Evolutionary conservation across 2,888 invertebrate species (phyloP).

Genomic region (Erebia epiphron): DNA sequence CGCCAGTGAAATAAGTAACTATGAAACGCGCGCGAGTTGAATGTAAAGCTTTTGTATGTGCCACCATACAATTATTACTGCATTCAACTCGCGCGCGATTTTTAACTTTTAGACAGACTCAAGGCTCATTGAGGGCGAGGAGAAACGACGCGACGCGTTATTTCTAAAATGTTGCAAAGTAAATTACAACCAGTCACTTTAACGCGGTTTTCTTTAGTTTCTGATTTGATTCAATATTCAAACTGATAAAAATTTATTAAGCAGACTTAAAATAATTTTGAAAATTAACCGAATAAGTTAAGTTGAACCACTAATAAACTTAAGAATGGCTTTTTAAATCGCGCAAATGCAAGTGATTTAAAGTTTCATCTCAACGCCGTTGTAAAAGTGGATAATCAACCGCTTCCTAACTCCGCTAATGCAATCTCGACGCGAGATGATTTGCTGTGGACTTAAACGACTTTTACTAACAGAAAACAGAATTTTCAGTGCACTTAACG

Average conservation of each 20-base stretch:
- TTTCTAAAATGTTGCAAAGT: too few relatives aligned
- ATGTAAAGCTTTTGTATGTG: too few relatives aligned
- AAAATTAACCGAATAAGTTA: background rate
- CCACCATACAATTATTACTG: too few relatives aligned
- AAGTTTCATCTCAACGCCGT: constrained; percentile 27
- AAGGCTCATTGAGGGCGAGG: background rate
- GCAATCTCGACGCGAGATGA: constrained; percentile 12
- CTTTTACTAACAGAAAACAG: background rate
- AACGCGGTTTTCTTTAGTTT: too few relatives aligned
- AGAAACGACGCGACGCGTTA: too few relatives aligned
- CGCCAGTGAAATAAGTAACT: background rate
- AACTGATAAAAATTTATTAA: too few relatives aligned
- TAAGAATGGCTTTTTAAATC: constrained; percentile 12
- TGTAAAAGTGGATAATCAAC: constrained; percentile 31
- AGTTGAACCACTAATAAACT: constrained; percentile 2
- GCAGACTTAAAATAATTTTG: too few relatives aligned
- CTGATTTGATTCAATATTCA: too few relatives aligned
- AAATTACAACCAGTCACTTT: too few relatives aligned
- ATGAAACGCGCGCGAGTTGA: too few relatives aligned
- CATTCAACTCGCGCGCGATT: too few relatives aligned
- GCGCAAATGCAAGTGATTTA: constrained; percentile 22
- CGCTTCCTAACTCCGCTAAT: constrained; percentile 19
- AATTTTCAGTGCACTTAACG: background rate
- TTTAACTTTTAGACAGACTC: too few relatives aligned
- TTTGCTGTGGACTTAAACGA: constrained; percentile 7